These are phyloP conservation scores for Leptonema lineaticorne DNA, from an alignment of 1,140 invertebrate genomes.

Conservation along the genomic window DNA sequence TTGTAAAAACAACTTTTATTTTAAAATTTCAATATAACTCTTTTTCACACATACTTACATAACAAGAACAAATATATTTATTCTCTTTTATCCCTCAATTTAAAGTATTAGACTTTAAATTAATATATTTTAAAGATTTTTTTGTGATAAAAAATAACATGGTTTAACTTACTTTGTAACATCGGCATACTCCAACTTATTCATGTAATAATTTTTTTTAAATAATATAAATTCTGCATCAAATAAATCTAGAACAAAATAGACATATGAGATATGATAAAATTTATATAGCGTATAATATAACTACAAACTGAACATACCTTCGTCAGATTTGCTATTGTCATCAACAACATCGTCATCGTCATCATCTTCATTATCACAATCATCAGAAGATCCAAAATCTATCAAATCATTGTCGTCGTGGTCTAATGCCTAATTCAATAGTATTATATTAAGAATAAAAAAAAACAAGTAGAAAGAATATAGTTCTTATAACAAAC, in stretches of 20 bases:
- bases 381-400: constrained; percentile 37
- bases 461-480: background rate
- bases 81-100: too few species aligned
- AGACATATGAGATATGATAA: background rate
- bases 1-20: too few species aligned
- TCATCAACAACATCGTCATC: too few species aligned
- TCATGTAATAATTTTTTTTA: constrained; percentile 90
- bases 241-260: constrained; percentile 51
- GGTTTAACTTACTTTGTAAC: constrained; percentile 69
- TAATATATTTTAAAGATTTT: too few species aligned
- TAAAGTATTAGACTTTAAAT: too few species aligned
- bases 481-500: constrained; percentile 47
- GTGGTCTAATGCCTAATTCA: background rate
- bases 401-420: constrained; percentile 6
- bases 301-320: background rate
- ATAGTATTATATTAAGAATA: background rate
- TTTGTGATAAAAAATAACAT: too few species aligned
- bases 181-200: constrained; percentile 79
- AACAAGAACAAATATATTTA: too few species aligned
- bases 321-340: constrained; percentile 43
- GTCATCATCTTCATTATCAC: constrained; percentile 46
- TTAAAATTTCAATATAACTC: too few species aligned
- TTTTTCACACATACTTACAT: too few species aligned
- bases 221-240: constrained; percentile 79
- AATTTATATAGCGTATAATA: background rate